Evolutionary conservation across 2,888 invertebrate species (phyloP).

Genomic region (Blastobasis lacticolella): DNA sequence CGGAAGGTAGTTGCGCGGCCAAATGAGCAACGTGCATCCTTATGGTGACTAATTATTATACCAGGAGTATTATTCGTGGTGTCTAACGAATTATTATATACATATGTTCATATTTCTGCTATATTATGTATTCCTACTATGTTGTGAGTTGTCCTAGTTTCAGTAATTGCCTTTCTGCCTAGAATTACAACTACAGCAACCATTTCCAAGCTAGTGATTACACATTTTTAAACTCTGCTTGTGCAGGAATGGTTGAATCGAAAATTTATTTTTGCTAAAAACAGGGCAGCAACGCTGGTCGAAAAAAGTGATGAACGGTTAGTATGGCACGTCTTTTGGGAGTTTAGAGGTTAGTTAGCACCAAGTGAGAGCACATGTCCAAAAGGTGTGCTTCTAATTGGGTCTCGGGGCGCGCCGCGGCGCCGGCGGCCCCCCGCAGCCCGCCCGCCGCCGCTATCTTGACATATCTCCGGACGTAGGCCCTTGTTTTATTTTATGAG

Average conservation of each 20-base stretch:
- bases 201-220: too few relatives aligned
- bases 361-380: slow-evolving; percentile 67
- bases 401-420: slow-evolving; percentile 52
- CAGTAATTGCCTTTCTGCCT: too few relatives aligned
- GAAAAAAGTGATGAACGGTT: slow-evolving; percentile 10
- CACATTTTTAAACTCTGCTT: too few relatives aligned
- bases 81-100: too few relatives aligned
- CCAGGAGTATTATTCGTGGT: too few relatives aligned
- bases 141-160: too few relatives aligned
- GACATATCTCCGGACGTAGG: slow-evolving; percentile 70
- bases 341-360: slow-evolving; percentile 60
- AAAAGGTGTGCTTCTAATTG: slow-evolving; percentile 74
- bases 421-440: slow-evolving; percentile 46
- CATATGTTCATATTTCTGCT: too few relatives aligned
- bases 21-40: too few relatives aligned
- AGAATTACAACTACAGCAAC: too few relatives aligned
- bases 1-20: too few relatives aligned
- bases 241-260: not conserved
- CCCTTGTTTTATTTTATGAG: slow-evolving; percentile 72
- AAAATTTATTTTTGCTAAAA: slow-evolving; percentile 20
- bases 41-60: too few relatives aligned
- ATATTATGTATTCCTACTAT: too few relatives aligned
- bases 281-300: slow-evolving; percentile 22
- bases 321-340: slow-evolving; percentile 43
- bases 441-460: slow-evolving; percentile 65